Conservation (phyloP, 2,113 vertebrate species). For the Enhydra lutris region DNA sequence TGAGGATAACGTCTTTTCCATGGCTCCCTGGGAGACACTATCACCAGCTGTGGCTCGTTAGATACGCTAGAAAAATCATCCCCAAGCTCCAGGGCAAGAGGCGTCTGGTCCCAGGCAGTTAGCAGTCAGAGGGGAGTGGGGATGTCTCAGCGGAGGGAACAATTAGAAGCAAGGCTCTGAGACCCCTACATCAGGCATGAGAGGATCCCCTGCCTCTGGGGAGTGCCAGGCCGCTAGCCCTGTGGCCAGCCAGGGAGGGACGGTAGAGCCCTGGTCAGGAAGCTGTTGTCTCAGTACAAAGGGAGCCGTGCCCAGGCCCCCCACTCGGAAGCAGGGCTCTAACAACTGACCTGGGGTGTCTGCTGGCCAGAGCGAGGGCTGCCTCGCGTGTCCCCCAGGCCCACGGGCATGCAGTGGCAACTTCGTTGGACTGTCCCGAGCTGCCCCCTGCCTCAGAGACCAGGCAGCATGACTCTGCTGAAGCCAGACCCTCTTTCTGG, state of each 20-base stretch:
- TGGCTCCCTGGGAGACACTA: background rate
- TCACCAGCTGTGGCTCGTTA: conserved; percentile 23
- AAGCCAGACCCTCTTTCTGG: too few relatives aligned
- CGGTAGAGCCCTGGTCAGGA: accelerated
- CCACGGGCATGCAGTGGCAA: accelerated
- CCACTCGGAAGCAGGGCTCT: background rate
- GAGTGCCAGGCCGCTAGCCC: accelerated
- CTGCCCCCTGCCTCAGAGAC: accelerated
- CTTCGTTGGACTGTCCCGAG: background rate
- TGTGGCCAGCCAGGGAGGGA: background rate
- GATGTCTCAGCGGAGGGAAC: background rate
- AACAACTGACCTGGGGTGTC: background rate
- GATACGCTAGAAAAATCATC: background rate
- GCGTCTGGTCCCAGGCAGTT: background rate
- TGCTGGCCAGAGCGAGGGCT: too few relatives aligned
- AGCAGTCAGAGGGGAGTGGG: background rate
- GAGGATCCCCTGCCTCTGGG: background rate
- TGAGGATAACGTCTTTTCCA: background rate
- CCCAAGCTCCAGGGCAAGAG: background rate
- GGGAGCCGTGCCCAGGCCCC: background rate
- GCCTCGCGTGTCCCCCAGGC: background rate
- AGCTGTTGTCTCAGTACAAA: background rate
- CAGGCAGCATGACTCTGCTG: background rate
- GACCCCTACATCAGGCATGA: background rate
- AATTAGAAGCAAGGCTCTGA: background rate